phyloP scores from a whole-genome alignment of 1,140 invertebrate genomes.

The Drosophila sp. region DNA sequence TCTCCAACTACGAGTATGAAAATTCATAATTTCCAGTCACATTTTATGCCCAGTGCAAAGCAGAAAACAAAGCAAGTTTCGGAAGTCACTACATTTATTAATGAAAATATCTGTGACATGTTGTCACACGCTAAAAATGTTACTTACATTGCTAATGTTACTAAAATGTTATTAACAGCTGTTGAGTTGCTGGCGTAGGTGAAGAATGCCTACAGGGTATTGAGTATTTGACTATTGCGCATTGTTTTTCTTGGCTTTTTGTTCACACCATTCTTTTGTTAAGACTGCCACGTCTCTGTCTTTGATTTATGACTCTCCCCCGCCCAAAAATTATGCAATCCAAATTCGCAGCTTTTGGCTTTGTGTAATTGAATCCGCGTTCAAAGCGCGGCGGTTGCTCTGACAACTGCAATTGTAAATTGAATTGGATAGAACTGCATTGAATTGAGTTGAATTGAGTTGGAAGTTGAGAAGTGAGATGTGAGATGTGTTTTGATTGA shows the following conservation, averaged over 20 bases:
- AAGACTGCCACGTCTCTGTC: constrained; percentile 21
- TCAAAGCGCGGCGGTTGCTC: constrained; percentile 54
- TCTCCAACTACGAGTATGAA: constrained; percentile 60
- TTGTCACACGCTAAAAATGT: too few relatives aligned
- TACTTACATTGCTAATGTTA: too few relatives aligned
- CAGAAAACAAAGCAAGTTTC: constrained; percentile 1
- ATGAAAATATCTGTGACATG: background rate
- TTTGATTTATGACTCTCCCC: constrained; percentile 59
- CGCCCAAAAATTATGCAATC: constrained; percentile 52
- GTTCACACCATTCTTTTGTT: constrained; percentile 29
- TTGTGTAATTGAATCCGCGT: constrained; percentile 71
- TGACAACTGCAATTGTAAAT: constrained; percentile 41
- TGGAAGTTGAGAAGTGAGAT: too few relatives aligned
- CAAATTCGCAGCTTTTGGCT: constrained; percentile 47
- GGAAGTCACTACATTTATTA: background rate
- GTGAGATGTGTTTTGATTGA: constrained; percentile 43
- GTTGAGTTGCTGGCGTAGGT: background rate
- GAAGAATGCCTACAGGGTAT: constrained; percentile 48
- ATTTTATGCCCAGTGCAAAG: constrained; percentile 4
- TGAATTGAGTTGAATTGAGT: constrained; percentile 17
- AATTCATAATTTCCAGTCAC: constrained; percentile 61
- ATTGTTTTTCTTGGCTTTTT: constrained; percentile 3
- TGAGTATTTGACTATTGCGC: background rate
- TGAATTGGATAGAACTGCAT: constrained; percentile 18
- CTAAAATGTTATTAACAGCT: too few relatives aligned